Conservation (phyloP, 2,113 vertebrate species). For the Ia io region DNA sequence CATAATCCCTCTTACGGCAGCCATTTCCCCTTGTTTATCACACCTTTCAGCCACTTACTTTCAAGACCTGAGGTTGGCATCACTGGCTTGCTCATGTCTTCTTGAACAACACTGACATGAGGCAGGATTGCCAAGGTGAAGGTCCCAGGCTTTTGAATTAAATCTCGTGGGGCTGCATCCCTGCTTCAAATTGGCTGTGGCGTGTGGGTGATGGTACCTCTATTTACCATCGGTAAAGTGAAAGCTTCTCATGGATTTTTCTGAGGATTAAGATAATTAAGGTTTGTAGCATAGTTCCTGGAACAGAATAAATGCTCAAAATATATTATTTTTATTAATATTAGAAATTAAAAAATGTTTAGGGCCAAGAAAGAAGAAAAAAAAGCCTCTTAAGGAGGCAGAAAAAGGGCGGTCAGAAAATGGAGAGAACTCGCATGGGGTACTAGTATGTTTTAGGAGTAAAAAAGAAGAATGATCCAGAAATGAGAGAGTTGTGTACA, state of each 20-base stretch:
- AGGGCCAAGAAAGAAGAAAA: neutral
- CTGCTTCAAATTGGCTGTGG: neutral
- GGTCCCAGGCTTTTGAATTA: neutral
- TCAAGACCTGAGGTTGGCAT: neutral
- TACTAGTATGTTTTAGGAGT: neutral
- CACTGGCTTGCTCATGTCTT: neutral
- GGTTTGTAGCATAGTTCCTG: neutral
- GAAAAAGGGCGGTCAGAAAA: neutral
- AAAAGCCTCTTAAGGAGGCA: neutral
- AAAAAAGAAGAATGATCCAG: neutral
- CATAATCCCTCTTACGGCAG: neutral
- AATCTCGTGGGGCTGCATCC: neutral
- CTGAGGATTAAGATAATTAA: neutral
- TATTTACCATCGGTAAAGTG: neutral
- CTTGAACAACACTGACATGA: neutral
- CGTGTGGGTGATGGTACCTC: neutral
- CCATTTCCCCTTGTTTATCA: neutral
- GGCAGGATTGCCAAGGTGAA: neutral
- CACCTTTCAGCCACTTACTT: neutral
- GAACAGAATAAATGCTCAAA: neutral
- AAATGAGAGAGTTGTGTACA: neutral
- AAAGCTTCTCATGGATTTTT: neutral
- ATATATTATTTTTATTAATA: neutral
- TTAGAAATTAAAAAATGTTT: neutral
- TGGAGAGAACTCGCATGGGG: neutral